Conservation (phyloP, 2,113 vertebrate species). For the Oryzias celebensis region DNA sequence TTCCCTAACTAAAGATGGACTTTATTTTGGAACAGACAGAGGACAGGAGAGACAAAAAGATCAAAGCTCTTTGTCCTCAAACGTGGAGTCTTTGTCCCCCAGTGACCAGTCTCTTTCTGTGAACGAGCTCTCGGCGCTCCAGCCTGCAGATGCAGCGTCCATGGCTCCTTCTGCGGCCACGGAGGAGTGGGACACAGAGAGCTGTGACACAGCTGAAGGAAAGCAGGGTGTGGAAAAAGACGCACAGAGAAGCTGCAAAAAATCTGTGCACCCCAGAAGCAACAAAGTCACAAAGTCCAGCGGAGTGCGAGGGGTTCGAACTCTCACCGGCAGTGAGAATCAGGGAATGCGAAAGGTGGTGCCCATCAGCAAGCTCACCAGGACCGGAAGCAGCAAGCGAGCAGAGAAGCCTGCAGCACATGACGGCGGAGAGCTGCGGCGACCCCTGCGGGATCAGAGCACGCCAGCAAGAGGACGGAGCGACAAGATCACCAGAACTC, state of each 20-base stretch:
- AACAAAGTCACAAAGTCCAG: conserved; percentile 63
- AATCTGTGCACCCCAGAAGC: conserved; percentile 63
- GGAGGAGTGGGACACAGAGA: conserved; percentile 74
- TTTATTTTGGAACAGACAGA: conserved; percentile 45
- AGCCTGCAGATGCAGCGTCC: conserved; percentile 43
- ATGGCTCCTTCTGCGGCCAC: conserved; percentile 45
- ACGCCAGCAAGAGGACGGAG: conserved; percentile 75
- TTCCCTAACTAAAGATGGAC: conserved; percentile 47
- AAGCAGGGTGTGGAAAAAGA: conserved; percentile 44
- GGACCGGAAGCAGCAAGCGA: conserved; percentile 70
- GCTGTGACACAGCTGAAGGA: conserved; percentile 63
- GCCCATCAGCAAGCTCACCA: conserved; percentile 82
- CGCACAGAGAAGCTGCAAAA: conserved; percentile 28
- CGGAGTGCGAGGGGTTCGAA: conserved; percentile 75
- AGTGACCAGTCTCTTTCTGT: conserved; percentile 59
- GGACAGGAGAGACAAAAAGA: conserved; percentile 46
- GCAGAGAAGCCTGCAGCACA: conserved; percentile 65
- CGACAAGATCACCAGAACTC: conserved; percentile 75
- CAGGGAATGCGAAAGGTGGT: conserved; percentile 90
- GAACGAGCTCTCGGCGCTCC: conserved; percentile 51
- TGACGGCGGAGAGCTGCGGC: conserved; percentile 66
- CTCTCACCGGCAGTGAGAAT: conserved; percentile 81
- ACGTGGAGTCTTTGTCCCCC: conserved; percentile 63
- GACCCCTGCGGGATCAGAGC: conserved; percentile 78
- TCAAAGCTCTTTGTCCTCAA: conserved; percentile 72